A percentile compares a stretch with the other conserved stretches of the same genome.
Conservation (phyloP, 2,888 invertebrate genomes). For the Lasiommata megera region DNA sequence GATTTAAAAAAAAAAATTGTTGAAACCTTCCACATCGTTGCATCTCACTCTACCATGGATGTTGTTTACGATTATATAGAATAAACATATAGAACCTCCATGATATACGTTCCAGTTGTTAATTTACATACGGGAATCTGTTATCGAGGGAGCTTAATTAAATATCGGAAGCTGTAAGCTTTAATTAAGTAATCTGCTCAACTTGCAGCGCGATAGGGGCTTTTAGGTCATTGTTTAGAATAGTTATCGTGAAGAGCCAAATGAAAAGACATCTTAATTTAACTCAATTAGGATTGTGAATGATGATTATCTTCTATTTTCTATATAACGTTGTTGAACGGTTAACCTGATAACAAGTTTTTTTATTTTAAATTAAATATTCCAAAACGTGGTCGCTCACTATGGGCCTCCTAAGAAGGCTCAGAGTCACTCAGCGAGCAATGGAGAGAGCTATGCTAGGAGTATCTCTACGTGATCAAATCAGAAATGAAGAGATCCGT, state of each 20-base stretch:
- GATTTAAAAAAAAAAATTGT: too few species aligned
- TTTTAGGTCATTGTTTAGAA: slow-evolving; percentile 24
- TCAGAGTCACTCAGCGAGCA: too few species aligned
- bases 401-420: too few species aligned
- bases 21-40: not conserved
- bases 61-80: not conserved
- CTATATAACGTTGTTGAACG: too few species aligned
- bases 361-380: too few species aligned
- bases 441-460: too few species aligned
- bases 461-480: too few species aligned
- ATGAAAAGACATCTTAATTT: not conserved
- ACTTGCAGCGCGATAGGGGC: slow-evolving; percentile 27
- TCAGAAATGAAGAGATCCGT: too few species aligned
- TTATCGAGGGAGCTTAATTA: slow-evolving; percentile 35
- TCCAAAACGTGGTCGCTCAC: too few species aligned
- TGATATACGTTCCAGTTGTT: slow-evolving; percentile 20
- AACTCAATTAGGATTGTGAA: not conserved
- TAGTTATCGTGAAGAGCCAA: slow-evolving; percentile 23
- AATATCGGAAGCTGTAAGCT: slow-evolving; percentile 34
- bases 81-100: slow-evolving; percentile 13
- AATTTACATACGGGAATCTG: slow-evolving; percentile 30
- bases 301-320: too few species aligned
- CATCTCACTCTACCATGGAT: slow-evolving; percentile 16
- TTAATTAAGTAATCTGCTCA: slow-evolving; percentile 37
- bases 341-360: too few species aligned